Evolutionary conservation across 2,888 invertebrate species (phyloP), one percentile per base, ranked within the genome.

Genomic region (Hofmannophila pseudospretella): DNA sequence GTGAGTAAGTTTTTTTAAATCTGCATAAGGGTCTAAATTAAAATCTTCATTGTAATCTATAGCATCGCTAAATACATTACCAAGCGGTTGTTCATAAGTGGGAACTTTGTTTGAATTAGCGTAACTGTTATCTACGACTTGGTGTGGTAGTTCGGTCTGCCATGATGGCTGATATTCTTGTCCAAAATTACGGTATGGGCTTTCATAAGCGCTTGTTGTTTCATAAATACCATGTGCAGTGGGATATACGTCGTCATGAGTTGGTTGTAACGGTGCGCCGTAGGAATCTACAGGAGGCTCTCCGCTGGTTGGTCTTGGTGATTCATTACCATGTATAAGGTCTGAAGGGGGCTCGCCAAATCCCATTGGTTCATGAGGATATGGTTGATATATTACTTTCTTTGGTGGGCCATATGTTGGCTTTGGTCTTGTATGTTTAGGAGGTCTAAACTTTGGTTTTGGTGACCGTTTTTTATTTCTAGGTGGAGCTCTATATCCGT

Each of bases 311-410:
- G 50, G 46, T 32, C 60, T 60, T 11, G 48, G 38, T 4, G 49
- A 39, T 25, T 52, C 51, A n/a, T 56, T 58, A 7, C 63, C 56
- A 13, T 40, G 33, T 0, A 48, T 30, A 2, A 49, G 53, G 2
- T 59, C 56, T n/a, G 35, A 33, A 1, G 81, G 81, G 3, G 84
- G 82, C 42, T 85, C 84, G 1, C 65, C 84, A 41, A 82, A 84
- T 5, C 73, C 63, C 5, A 48, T 41, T 2, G 68, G 63, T 35
- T 67, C 66, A 29, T 53, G 45, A n/a, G 48, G 43, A n/a, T 49
- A 44, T 1, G 49, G 32, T 4, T 27, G 11, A 11, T 27, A 27
- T 11, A 3, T 7, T 10, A 11, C 9, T 9, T 61, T 66, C 14
- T 69, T 62, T n/a, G 63, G 49, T 8, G 58, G 54, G 4, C 59